Base-by-base conservation (phyloP, 64 coral and sea anemone species). In the Cladopsammia gracilis region DNA sequence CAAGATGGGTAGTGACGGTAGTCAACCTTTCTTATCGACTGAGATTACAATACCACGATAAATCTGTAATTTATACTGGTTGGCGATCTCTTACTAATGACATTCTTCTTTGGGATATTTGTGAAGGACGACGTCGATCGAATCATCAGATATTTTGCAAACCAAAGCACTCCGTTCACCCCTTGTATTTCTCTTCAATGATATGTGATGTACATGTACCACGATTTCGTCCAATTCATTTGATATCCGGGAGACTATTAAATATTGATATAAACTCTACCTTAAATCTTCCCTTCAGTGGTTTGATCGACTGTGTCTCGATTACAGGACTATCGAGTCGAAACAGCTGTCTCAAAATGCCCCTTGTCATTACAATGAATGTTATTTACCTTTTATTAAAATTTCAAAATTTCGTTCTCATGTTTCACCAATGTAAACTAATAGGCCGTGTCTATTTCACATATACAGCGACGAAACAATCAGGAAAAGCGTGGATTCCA, bases 401-500 rank as follows among this genome's bases (percentile, higher is more conserved):
- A 67, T 22, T 67, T 67, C 80, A 68, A 68, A 50, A 68, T 66
- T 22, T 7, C 34, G 26, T 45, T 84, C 80, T 84, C 80, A 68
- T 44, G 61, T 84, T 84, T 48, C 86, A 56, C 25, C 16, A 58
- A 74, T 56, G 68, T 88, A 88, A 88, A 88, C 86, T 73, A 73
- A 88, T 56, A 88, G 47, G 25, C 14, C 57, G 68, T 75, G 25
- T 88, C 49, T 78, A 20, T 87, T 93, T 75, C 14, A 34, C 34
- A 34, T 34, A 34, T 2, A 34, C 34, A 70, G 91, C 52, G 71
- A 86, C 82, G 60, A 73, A 6, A 52, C 91, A 18, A 49, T 93
- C 46, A 46, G 81, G 51, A 93, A 87, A 64, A 93, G 89, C 43
- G 22, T 91, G 1, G 89, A 93, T 48, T 87, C 91, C 12, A 54